phyloP scores from a whole-genome alignment of 2,797 vertebrate species.

The Malurus leucopterus region DNA sequence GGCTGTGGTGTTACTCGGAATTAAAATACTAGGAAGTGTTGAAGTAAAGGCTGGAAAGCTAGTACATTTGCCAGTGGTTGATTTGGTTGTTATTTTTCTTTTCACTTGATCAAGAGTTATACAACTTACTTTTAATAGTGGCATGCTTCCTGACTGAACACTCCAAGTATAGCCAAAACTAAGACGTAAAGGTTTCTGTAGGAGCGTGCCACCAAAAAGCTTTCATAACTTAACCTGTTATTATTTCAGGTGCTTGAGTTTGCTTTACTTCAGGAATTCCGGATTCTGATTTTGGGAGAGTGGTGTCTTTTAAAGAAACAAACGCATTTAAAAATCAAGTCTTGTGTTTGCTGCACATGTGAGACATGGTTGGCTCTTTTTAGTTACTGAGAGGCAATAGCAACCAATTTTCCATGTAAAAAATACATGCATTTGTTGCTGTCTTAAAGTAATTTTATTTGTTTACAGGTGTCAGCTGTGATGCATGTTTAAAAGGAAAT shows the following conservation, averaged over 20 bases:
- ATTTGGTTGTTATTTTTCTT: neutral
- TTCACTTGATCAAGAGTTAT: accelerated
- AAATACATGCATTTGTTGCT: neutral
- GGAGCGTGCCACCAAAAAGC: accelerated
- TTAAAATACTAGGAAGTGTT: neutral
- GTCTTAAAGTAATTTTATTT: slow-evolving; percentile 34
- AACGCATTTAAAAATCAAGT: neutral
- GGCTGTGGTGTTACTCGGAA: neutral
- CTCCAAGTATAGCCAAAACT: neutral
- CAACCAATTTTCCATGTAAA: neutral
- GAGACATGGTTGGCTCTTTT: neutral
- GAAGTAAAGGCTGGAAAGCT: neutral
- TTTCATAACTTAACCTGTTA: neutral
- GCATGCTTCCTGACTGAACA: neutral
- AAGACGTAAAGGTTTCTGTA: neutral
- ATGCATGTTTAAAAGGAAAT: slow-evolving; percentile 99
- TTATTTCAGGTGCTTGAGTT: neutral
- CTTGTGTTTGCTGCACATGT: neutral
- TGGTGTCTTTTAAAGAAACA: neutral
- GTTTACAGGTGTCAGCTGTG: slow-evolving; percentile 96
- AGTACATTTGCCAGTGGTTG: neutral
- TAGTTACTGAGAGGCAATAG: neutral
- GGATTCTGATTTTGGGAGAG: neutral
- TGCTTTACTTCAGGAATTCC: neutral
- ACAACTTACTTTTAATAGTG: neutral